A percentile compares a stretch with the other conserved stretches of the same genome.
phyloP scores from a whole-genome alignment of 2,888 invertebrate species.

The Drosophila meridiana region DNA sequence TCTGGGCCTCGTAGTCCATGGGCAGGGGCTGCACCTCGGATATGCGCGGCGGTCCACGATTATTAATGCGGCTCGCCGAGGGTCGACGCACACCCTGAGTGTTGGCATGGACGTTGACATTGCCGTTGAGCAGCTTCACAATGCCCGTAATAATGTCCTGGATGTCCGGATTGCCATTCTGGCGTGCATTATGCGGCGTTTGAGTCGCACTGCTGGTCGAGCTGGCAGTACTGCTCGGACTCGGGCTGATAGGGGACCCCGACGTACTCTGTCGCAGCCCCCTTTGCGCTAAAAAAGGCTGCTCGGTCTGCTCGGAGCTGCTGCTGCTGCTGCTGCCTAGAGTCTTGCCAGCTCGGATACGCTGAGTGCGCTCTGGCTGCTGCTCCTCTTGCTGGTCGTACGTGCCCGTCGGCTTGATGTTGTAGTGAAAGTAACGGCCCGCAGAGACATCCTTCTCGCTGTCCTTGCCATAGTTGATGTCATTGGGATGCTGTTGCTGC shows the following conservation, averaged over 20 bases:
- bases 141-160: slow-evolving; percentile 96
- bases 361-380: slow-evolving; percentile 78
- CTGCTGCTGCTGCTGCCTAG: slow-evolving; percentile 40
- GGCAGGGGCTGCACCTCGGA: slow-evolving; percentile 90
- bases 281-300: slow-evolving; percentile 85
- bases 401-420: slow-evolving; percentile 84
- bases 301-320: slow-evolving; percentile 41
- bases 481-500: slow-evolving; percentile 69
- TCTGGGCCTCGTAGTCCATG: slow-evolving; percentile 85
- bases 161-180: slow-evolving; percentile 91
- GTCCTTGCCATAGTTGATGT: slow-evolving; percentile 73
- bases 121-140: slow-evolving; percentile 94
- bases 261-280: slow-evolving; percentile 85
- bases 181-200: slow-evolving; percentile 81
- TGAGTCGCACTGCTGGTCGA: slow-evolving; percentile 79
- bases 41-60: slow-evolving; percentile 94
- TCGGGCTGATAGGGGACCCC: slow-evolving; percentile 84
- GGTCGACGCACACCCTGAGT: slow-evolving; percentile 89
- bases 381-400: slow-evolving; percentile 44
- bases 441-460: slow-evolving; percentile 72
- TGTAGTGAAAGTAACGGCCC: slow-evolving; percentile 84
- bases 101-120: slow-evolving; percentile 93
- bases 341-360: slow-evolving; percentile 80
- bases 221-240: slow-evolving; percentile 82
- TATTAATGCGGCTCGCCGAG: slow-evolving; percentile 92